Conservation (phyloP, 2,888 invertebrate species). For the Acrobasis consociella region DNA sequence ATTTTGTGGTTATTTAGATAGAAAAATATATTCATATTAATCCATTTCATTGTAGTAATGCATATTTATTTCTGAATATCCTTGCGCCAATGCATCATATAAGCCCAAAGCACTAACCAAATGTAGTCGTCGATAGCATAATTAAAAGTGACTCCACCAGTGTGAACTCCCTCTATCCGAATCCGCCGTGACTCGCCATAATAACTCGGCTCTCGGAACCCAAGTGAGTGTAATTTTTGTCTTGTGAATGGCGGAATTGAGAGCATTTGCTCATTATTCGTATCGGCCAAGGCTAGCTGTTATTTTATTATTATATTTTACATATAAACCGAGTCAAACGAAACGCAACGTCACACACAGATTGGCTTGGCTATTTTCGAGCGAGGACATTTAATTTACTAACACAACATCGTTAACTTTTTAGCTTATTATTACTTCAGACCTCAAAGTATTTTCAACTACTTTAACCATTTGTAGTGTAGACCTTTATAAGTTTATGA, state of each 20-base stretch:
- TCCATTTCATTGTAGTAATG: too few relatives aligned
- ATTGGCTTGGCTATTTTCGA: conserved; percentile 42
- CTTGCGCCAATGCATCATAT: too few relatives aligned
- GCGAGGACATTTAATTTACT: conserved; percentile 33
- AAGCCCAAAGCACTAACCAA: too few relatives aligned
- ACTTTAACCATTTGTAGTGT: too few relatives aligned
- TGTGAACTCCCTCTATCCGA: not conserved
- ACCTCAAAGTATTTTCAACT: too few relatives aligned
- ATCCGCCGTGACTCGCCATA: conserved; percentile 26
- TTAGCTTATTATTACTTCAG: not conserved
- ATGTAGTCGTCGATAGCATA: too few relatives aligned
- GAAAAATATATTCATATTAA: too few relatives aligned
- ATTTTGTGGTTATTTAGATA: too few relatives aligned
- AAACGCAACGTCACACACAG: conserved; percentile 34
- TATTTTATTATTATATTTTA: conserved; percentile 39
- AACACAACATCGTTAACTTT: not conserved
- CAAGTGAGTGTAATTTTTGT: conserved; percentile 53
- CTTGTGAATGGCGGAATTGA: conserved; percentile 73
- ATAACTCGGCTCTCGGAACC: conserved; percentile 17
- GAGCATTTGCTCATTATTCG: conserved; percentile 43
- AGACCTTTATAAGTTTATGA: too few relatives aligned
- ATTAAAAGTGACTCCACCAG: not conserved
- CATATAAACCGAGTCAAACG: conserved; percentile 39
- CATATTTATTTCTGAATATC: too few relatives aligned
- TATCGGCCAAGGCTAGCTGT: conserved; percentile 51